These are phyloP conservation scores for Butorides virescens DNA, from an alignment of 2,113 vertebrate genomes.

Conservation along the genomic window DNA sequence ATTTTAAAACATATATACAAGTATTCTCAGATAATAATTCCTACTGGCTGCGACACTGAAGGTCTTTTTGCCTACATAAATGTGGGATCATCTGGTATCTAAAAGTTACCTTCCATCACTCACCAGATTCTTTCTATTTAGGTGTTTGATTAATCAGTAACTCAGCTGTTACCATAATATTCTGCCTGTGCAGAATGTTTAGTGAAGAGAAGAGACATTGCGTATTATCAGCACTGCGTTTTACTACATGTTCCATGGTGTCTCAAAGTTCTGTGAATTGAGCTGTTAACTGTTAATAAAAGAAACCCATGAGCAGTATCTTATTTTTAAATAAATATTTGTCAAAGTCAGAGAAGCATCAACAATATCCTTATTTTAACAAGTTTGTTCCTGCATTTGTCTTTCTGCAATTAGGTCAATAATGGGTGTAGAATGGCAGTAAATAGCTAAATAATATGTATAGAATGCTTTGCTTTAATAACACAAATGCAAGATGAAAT, in stretches of 20 bases:
- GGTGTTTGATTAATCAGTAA: slow-evolving; percentile 21
- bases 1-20: not conserved
- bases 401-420: slow-evolving; percentile 45
- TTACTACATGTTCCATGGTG: not conserved
- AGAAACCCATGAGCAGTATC: slow-evolving; percentile 28
- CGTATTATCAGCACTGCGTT: not conserved
- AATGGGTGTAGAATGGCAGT: slow-evolving; percentile 49
- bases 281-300: slow-evolving; percentile 48
- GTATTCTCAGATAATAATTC: not conserved
- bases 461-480: slow-evolving; percentile 45
- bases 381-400: slow-evolving; percentile 48
- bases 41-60: not conserved
- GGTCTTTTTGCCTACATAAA: not conserved
- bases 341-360: slow-evolving; percentile 8
- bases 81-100: not conserved
- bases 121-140: slow-evolving; percentile 3
- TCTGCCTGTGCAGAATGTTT: not conserved
- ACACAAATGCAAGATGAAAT: slow-evolving; percentile 49
- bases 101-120: not conserved
- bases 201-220: not conserved
- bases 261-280: slow-evolving; percentile 55
- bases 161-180: not conserved
- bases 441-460: slow-evolving; percentile 49
- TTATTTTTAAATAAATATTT: slow-evolving; percentile 52
- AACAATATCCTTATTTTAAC: slow-evolving; percentile 31